A percentile compares a stretch with the other conserved stretches of the same genome.
Evolutionary conservation across 2,797 vertebrate species (phyloP).

Genomic region (Mormyrus proboscirostris): DNA sequence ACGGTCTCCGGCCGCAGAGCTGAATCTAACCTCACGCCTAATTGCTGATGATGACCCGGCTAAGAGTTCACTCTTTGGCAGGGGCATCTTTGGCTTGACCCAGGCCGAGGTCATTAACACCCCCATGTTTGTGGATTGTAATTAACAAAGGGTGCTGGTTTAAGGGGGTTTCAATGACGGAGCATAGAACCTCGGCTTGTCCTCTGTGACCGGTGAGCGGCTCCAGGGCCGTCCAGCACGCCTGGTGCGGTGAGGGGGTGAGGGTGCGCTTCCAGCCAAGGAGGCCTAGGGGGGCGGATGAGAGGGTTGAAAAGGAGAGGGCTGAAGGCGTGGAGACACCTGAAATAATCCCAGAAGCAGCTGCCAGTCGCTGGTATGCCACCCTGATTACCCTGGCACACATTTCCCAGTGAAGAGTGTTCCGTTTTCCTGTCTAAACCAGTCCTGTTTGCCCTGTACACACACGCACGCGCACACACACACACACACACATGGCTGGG

Average conservation of each 20-base stretch:
- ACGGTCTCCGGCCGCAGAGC: background rate
- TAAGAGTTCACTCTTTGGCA: background rate
- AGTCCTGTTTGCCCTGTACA: background rate
- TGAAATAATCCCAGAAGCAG: background rate
- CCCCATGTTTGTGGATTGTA: background rate
- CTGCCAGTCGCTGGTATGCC: background rate
- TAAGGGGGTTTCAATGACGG: background rate
- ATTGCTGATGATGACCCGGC: background rate
- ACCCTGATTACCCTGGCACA: background rate
- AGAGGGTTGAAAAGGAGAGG: background rate
- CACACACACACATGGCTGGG: background rate
- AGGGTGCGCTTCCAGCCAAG: background rate
- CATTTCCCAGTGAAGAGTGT: background rate
- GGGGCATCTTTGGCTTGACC: background rate
- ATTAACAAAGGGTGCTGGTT: background rate
- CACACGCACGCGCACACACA: background rate
- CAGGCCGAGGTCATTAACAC: background rate
- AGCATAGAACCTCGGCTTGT: background rate
- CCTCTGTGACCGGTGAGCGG: background rate
- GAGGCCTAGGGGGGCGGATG: background rate
- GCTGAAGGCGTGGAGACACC: background rate
- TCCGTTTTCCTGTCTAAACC: background rate
- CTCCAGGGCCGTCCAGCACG: background rate
- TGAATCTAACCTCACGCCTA: background rate
- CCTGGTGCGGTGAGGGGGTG: background rate